Base-by-base conservation (phyloP, 2,797 vertebrate species). In the Pristis pectinata region DNA sequence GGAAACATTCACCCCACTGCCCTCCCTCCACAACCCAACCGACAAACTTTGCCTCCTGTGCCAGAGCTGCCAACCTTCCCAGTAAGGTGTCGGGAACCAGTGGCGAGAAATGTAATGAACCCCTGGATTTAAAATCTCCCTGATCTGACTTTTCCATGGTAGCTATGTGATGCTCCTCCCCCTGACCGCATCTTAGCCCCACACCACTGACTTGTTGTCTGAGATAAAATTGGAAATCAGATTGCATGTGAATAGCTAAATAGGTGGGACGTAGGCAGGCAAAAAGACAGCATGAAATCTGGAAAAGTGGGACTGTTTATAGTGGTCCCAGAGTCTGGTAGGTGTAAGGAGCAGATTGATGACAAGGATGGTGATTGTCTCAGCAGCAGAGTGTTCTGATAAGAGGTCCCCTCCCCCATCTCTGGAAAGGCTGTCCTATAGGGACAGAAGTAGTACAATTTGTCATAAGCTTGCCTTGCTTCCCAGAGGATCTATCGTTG, bases 401-500 rank as follows among this genome's bases (percentile, higher is more conserved):
- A 37, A 22, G n/a, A n/a, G 17, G 15, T 91, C n/a, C 87, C 87
- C 87, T 91, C 87, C 87, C 87, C 87, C 87, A 64, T n/a, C 34
- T 5, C 59, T 64, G n/a, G 17, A 91, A 64, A 91, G 59, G 9
- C 87, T 0, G 34, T 10, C 59, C 85, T 64, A 37, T 61, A 10
- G 37, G 59, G 8, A 61, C 59, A 37, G 59, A 91, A 91, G 59
- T 24, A 22, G n/a, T 91, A 34, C 87, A 37, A 91, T 91, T 91
- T 91, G 61, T 64, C 87, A 91, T 64, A 37, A 64, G 6, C 87
- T 0, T 64, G 56, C 17, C 87, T 34, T 37, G 59, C 56, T 64
- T 91, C 87, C 82, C 59, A 19, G 30, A 91, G 87, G 87, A 37
- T 91, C 87, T 91, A n/a, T 91, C 87, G 59, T 37, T 22, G 87